These are phyloP conservation scores for Eurytoma adleriae DNA, from an alignment of 2,888 invertebrate species.

Conservation along the genomic window DNA sequence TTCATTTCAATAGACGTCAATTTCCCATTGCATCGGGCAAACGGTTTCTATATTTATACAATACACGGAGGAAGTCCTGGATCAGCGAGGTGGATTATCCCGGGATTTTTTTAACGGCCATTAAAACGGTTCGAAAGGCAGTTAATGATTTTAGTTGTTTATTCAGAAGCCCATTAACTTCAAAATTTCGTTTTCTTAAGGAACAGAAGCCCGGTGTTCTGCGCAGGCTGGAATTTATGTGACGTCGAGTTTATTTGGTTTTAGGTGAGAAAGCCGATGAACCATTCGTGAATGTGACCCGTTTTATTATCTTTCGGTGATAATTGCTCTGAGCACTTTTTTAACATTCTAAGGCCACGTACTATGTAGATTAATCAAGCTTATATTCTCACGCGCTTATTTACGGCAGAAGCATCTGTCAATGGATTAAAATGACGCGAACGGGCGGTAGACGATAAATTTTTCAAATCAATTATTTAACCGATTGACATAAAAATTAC, in stretches of 20 bases:
- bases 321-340: slow-evolving; percentile 11
- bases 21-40: too few species aligned
- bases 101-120: neutral
- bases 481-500: too few species aligned
- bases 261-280: slow-evolving; percentile 17
- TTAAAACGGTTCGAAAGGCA: slow-evolving; percentile 33
- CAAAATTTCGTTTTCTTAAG: slow-evolving; percentile 38
- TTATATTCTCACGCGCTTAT: neutral
- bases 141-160: slow-evolving; percentile 26
- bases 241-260: slow-evolving; percentile 31
- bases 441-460: too few species aligned
- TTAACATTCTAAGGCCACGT: neutral
- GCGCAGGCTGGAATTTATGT: slow-evolving; percentile 24
- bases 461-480: too few species aligned
- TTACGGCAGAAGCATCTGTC: neutral
- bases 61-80: too few species aligned
- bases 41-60: too few species aligned
- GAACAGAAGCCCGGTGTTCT: slow-evolving; percentile 11
- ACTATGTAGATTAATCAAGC: neutral
- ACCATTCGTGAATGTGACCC: neutral
- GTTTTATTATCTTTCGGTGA: slow-evolving; percentile 10
- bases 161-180: slow-evolving; percentile 46
- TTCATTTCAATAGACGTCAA: too few species aligned
- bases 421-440: neutral
- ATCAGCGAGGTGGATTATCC: too few species aligned